phyloP scores from a whole-genome alignment of 2,888 invertebrate genomes.

The Tetranychus piercei region DNA sequence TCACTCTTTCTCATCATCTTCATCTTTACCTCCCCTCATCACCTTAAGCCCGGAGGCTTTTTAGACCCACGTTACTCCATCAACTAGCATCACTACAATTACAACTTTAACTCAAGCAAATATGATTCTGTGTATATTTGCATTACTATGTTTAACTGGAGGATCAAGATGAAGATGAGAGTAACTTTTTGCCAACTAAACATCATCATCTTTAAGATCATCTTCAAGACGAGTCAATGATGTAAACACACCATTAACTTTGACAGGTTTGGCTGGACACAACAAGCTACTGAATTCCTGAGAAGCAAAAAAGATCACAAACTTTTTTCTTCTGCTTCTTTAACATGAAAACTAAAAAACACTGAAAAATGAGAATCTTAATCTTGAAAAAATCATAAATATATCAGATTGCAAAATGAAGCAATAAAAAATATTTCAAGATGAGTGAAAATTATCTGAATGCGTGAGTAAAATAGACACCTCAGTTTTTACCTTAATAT shows the following conservation, averaged over 20 bases:
- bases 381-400: no score
- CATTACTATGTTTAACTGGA: no score
- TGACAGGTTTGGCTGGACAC: not conserved
- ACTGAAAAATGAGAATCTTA: no score
- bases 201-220: not conserved
- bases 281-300: not conserved
- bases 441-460: not conserved
- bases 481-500: not conserved
- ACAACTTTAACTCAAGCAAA: not conserved
- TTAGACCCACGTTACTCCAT: not conserved
- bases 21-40: not conserved
- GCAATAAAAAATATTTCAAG: not conserved
- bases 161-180: not conserved
- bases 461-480: not conserved
- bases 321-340: not conserved
- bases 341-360: no score
- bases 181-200: not conserved
- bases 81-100: not conserved
- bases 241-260: not conserved
- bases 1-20: not conserved
- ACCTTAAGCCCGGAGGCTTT: not conserved
- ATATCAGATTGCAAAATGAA: no score
- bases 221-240: not conserved
- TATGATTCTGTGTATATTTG: no score
- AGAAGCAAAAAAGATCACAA: not conserved